phyloP scores from a whole-genome alignment of 2,113 vertebrate species.

The Charadrius vociferus region DNA sequence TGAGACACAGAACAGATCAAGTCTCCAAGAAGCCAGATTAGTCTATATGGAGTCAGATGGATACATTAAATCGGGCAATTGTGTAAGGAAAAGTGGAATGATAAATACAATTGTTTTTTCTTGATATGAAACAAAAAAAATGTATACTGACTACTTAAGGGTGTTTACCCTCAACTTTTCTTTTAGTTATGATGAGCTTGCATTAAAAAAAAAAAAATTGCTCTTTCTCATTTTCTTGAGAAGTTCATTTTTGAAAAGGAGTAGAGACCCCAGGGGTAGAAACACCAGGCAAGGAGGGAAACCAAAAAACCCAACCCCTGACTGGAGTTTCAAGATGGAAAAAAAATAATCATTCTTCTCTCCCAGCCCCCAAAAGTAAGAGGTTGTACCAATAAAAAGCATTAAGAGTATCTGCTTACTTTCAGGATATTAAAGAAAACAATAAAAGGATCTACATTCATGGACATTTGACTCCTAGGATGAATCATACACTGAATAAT shows the following conservation, averaged over 20 bases:
- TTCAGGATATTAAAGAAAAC: background rate
- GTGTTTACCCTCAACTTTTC: background rate
- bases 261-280: background rate
- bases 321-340: background rate
- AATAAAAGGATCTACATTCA: background rate
- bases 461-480: background rate
- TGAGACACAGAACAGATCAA: background rate
- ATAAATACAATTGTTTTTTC: background rate
- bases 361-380: background rate
- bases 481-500: background rate
- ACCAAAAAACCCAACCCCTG: background rate
- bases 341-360: background rate
- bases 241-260: background rate
- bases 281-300: background rate
- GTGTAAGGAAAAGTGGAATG: background rate
- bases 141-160: background rate
- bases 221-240: background rate
- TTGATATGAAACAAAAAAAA: background rate
- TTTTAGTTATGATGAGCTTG: background rate
- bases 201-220: background rate
- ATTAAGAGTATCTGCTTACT: background rate
- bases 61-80: background rate
- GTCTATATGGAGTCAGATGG: background rate
- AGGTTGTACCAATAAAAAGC: background rate
- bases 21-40: background rate